Base-by-base conservation (phyloP, 2,888 invertebrate genomes). In the Drosophila pseudotakahashii region DNA sequence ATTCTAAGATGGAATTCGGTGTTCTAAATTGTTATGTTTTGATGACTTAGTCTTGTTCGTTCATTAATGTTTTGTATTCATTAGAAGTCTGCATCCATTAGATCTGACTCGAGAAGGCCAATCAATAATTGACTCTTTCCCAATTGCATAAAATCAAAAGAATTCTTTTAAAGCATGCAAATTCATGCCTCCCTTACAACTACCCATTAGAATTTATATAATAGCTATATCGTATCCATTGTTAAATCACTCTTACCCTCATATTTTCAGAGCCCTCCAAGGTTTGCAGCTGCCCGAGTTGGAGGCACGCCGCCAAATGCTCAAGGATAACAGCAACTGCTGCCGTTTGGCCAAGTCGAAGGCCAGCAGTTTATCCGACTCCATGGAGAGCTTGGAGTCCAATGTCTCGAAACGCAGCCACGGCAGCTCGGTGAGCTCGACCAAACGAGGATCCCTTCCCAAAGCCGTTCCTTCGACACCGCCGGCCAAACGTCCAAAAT, bases 341-440 rank as follows among this genome's bases (percentile, higher is more conserved):
- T 92, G 92, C 58, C 90, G 90, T 6, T 61, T 87, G 36, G 90
- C 90, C 37, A 89, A 89, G 50, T 68, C 89, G 1, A 89, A 89
- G 50, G 85, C 88, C 10, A 90, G 80, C 48, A 83, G 87, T 36
- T 76, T 91, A 47, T 91, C 91, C 0, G 90, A 90, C 53, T 90
- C 90, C 2, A 69, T 88, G 79, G 90, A 90, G 60, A 90, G 90
- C 45, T 53, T 90, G n/a, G 90, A 90, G 52, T 90, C 90, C 1
- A 75, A 79, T 19, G 59, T 73, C 0, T 90, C 90, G 4, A 79
- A 85, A 7, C 88, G 90, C n/a, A 90, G 90, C 50, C 68, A 79
- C 10, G 57, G 71, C 14, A 88, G 85, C 44, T 55, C 76, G 19
- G 71, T 69, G 1, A 70, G 75, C 2, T 70, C 80, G 0, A 30